phyloP scores from a whole-genome alignment of 2,797 vertebrate genomes.

The Mareca penelope region DNA sequence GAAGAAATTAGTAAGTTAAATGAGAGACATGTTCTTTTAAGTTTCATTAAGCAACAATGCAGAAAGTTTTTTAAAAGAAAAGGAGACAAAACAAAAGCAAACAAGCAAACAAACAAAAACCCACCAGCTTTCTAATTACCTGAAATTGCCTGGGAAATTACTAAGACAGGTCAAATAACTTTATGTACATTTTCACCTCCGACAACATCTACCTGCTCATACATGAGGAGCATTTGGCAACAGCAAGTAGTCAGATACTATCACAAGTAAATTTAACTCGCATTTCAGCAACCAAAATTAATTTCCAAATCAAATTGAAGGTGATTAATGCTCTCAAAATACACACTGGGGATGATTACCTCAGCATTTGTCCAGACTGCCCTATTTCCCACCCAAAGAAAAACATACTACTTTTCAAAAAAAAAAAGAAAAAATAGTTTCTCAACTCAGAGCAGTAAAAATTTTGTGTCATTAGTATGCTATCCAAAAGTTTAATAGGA shows the following conservation, averaged over 20 bases:
- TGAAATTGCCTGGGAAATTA: background rate
- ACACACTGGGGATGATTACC: background rate
- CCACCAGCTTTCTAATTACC: background rate
- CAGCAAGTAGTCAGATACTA: background rate
- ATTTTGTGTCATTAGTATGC: background rate
- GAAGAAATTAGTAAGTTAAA: background rate
- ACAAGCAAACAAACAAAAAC: background rate
- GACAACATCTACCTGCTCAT: background rate
- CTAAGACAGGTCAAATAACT: background rate
- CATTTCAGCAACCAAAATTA: constrained; percentile 23
- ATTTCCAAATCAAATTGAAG: background rate
- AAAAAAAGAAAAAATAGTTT: background rate
- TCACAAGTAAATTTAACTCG: background rate
- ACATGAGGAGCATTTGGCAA: background rate
- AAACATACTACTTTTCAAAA: background rate
- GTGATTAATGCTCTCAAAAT: background rate
- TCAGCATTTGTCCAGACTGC: background rate
- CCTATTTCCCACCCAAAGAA: background rate
- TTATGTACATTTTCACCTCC: background rate
- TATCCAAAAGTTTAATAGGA: background rate
- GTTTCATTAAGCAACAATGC: background rate
- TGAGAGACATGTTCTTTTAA: background rate
- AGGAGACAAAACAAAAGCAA: background rate
- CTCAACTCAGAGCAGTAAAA: background rate
- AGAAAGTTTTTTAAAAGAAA: background rate